Evolutionary conservation across 2,888 invertebrate species (phyloP), one percentile per base, ranked within the genome.

Genomic region (Diadegma fenestrale): DNA sequence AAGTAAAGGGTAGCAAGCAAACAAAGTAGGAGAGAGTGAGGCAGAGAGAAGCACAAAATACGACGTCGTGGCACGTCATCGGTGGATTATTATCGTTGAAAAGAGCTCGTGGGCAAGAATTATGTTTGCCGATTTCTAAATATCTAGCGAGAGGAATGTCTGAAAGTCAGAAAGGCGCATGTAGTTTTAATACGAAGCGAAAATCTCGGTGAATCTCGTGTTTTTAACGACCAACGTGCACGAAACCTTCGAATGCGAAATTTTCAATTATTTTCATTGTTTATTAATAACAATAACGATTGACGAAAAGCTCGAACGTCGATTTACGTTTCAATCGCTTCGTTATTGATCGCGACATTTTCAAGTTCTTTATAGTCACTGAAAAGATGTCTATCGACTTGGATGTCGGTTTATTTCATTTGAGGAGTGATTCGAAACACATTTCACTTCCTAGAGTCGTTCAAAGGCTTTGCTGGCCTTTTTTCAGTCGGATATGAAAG

Each of bases 1-100:
- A 68, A 76, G 58, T 66, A 37, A 63, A 77, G 66, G 43, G 80
- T 26, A 54, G 22, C 19, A 54, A 19, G 51, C 22, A 26, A 48
- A 68, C 30, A 68, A 26, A 22, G 69, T 72, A 41, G 69, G 58
- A 48, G 43, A 26, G 51, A 79, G 69, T 72, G 48, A 73, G 58
- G 51, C 43, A 26, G 51, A 79, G 69, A 84, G 80, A 37, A 85
- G 66, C 58, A 69, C 19, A 68, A 41, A 54, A 58, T 63, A 76
- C 82, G 79, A 79, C 68, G 80, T 81, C 83, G 68, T 75, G 71
- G 80, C 75, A 84, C 75, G 80, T 80, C 80, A 84, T 80, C 80
- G 84, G 48, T 54, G 63, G 75, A 84, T 84, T 80, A 84, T 84
- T 84, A 80, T 84, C 80, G 80, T 75, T 64, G 61, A 80, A 80